Percentiles rank a stretch among this genome's conserved stretches.
Evolutionary conservation across 2,797 vertebrate genomes (phyloP).

Genomic region (Orientallactaga sibirica): DNA sequence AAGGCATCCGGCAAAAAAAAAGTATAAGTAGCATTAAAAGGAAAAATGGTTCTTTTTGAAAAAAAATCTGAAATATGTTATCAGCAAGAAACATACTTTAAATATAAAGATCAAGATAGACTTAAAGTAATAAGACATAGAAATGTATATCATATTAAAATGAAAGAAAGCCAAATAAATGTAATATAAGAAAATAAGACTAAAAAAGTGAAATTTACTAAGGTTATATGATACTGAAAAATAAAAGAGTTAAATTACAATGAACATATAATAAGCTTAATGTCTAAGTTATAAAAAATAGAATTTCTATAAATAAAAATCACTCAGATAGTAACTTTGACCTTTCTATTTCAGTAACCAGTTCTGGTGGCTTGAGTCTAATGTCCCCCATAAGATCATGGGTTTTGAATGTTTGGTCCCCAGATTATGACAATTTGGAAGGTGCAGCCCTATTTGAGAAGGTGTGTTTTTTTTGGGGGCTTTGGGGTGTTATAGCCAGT

Average conservation of each 20-base stretch:
- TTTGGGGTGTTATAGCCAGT: too few relatives aligned
- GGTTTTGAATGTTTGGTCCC: too few relatives aligned
- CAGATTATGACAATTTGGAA: too few relatives aligned
- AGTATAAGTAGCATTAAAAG: conserved; percentile 78
- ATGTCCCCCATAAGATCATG: too few relatives aligned
- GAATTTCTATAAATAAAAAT: background rate
- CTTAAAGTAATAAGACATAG: background rate
- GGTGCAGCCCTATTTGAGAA: too few relatives aligned
- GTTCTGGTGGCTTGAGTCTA: too few relatives aligned
- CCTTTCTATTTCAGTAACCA: background rate
- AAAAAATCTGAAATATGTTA: background rate
- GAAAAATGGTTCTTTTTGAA: conserved; percentile 77
- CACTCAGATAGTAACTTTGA: background rate
- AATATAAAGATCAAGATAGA: background rate
- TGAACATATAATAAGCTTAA: background rate
- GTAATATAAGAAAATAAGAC: background rate
- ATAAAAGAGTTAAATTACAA: background rate
- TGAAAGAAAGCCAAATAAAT: background rate
- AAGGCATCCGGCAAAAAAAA: conserved; percentile 84
- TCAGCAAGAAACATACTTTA: background rate
- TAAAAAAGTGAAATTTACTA: background rate
- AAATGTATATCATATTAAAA: background rate
- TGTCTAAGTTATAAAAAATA: background rate
- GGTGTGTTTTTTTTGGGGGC: too few relatives aligned
- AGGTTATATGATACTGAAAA: background rate